Evolutionary conservation across 2,113 vertebrate species (phyloP).

Genomic region (sheep (Ovis aries)): DNA sequence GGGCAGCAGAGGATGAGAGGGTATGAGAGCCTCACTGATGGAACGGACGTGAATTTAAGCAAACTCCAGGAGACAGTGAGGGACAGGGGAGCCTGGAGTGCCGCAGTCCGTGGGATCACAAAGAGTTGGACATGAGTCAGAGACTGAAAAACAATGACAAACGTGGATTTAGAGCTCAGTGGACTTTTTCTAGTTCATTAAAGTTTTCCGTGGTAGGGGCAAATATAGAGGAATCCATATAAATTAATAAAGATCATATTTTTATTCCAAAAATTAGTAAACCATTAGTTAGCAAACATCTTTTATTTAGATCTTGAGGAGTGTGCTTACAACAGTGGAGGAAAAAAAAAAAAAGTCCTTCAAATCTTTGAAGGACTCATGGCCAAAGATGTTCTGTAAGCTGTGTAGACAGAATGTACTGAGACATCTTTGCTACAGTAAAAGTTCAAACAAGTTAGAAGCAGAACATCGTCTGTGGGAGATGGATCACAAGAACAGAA

Average conservation of each 20-base stretch:
- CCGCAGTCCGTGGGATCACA: not conserved
- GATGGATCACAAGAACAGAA: not conserved
- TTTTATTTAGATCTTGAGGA: not conserved
- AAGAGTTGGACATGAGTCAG: not conserved
- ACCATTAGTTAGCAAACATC: not conserved
- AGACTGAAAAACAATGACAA: not conserved
- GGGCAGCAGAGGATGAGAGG: not conserved
- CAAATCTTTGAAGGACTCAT: not conserved
- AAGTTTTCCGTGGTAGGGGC: not conserved
- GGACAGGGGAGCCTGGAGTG: not conserved
- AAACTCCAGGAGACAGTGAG: not conserved
- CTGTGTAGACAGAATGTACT: not conserved
- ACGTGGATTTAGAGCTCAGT: not conserved
- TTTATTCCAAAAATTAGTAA: not conserved
- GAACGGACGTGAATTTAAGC: not conserved
- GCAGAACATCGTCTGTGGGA: not conserved
- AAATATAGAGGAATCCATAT: not conserved
- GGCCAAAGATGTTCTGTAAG: not conserved
- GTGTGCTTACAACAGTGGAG: not conserved
- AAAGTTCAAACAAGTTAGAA: not conserved
- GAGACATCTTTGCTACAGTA: not conserved
- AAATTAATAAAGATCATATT: not conserved
- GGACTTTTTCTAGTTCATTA: not conserved
- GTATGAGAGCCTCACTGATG: rapidly evolving
- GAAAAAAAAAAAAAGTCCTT: not conserved